Conservation (phyloP, 2,888 invertebrate genomes). For the Parthenolecanium corni region DNA sequence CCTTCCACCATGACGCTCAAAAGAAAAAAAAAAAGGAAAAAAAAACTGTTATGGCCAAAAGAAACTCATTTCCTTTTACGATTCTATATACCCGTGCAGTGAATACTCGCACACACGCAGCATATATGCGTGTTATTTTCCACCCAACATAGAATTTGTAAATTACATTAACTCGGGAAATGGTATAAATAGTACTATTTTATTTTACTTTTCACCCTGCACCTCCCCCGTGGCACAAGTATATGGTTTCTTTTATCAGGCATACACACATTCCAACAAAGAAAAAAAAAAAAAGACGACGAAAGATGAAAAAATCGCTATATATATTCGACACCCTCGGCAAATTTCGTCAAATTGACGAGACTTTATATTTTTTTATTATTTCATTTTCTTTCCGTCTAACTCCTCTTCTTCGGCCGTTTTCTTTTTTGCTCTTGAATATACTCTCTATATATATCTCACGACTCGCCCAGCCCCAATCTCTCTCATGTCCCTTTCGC, state of each 20-base stretch:
- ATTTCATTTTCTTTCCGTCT: background rate
- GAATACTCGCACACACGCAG: background rate
- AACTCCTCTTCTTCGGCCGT: background rate
- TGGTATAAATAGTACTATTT: constrained; percentile 23
- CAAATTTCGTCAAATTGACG: constrained; percentile 19
- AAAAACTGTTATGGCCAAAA: constrained; percentile 22
- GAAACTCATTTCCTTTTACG: constrained; percentile 28
- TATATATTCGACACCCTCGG: constrained; percentile 15
- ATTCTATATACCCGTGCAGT: constrained; percentile 9
- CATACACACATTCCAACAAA: background rate
- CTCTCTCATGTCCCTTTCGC: too few species aligned
- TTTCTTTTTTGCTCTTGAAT: background rate
- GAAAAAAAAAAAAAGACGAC: too few species aligned
- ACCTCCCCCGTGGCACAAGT: background rate
- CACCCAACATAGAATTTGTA: constrained; percentile 5
- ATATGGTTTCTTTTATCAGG: constrained; percentile 11
- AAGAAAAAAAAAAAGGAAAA: too few species aligned
- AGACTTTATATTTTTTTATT: background rate
- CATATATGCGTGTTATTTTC: too few species aligned
- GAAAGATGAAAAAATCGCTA: constrained; percentile 13
- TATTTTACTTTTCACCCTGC: constrained; percentile 17
- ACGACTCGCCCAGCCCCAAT: too few species aligned
- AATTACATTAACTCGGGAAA: constrained; percentile 21
- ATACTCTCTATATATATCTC: too few species aligned
- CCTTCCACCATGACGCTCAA: background rate